A percentile compares a stretch with the other conserved stretches of the same genome.
phyloP scores from a whole-genome alignment of 2,797 vertebrate genomes.

The Sebastes oblongus region DNA sequence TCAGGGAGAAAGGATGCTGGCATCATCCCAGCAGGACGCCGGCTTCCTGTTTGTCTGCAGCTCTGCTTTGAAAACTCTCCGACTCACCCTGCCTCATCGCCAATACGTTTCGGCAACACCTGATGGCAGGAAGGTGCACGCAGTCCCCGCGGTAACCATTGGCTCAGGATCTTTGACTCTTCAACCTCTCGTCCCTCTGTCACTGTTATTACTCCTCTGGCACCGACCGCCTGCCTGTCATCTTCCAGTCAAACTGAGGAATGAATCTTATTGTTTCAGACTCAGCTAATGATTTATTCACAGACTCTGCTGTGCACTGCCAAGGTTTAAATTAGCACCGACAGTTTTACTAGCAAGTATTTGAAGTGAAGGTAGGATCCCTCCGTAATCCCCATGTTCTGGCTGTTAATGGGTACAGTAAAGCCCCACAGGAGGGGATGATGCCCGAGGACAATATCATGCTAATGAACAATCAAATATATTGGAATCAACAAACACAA shows the following conservation, averaged over 20 bases:
- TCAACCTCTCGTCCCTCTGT: slow-evolving; percentile 3
- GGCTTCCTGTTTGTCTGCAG: slow-evolving; percentile 29
- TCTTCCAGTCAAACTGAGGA: slow-evolving; percentile 23
- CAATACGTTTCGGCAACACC: slow-evolving; percentile 10
- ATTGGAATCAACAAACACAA: not conserved
- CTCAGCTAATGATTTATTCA: slow-evolving; percentile 73
- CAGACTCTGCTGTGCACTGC: slow-evolving; percentile 41
- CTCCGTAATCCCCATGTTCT: slow-evolving; percentile 19
- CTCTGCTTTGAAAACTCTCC: slow-evolving; percentile 28
- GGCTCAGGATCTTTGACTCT: slow-evolving; percentile 16
- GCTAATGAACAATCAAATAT: slow-evolving; percentile 22
- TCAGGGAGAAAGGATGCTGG: slow-evolving; percentile 40
- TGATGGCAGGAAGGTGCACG: slow-evolving; percentile 13
- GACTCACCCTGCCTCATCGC: not conserved
- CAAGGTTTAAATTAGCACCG: slow-evolving; percentile 56
- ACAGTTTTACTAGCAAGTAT: slow-evolving; percentile 37
- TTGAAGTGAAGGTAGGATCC: slow-evolving; percentile 7
- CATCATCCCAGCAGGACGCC: slow-evolving; percentile 33
- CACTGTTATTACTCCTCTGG: slow-evolving; percentile 25
- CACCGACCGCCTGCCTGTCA: slow-evolving; percentile 12
- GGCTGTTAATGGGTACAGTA: slow-evolving; percentile 22
- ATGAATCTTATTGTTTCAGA: slow-evolving; percentile 66
- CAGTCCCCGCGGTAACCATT: not conserved
- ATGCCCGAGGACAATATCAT: slow-evolving; percentile 4
- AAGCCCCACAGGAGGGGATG: not conserved